Evolutionary conservation across 2,888 invertebrate species (phyloP).

Genomic region (Sicus ferrugineus): DNA sequence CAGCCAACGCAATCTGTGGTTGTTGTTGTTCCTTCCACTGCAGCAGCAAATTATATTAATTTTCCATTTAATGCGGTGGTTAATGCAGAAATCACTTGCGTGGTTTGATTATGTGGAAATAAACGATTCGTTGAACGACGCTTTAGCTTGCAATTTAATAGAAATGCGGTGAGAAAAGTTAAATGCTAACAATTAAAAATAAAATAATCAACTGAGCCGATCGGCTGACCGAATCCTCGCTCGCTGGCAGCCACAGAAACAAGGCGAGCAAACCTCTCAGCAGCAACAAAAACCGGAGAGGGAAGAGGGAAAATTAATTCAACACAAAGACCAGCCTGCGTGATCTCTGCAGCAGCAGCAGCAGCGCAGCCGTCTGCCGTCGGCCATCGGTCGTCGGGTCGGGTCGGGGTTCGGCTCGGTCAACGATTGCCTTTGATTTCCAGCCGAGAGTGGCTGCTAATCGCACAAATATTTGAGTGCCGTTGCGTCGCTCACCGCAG

Average conservation of each 20-base stretch:
- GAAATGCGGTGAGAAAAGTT: not conserved
- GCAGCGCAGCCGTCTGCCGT: not conserved
- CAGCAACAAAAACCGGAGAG: not conserved
- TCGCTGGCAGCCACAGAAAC: not conserved
- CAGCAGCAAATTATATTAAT: not conserved
- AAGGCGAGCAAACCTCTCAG: not conserved
- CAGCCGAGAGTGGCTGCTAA: conserved; percentile 56
- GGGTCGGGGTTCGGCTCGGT: conserved; percentile 9
- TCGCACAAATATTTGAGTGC: conserved; percentile 61
- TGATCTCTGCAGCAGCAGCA: conserved; percentile 1
- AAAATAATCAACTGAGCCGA: not conserved
- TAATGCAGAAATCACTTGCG: not conserved
- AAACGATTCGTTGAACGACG: no score
- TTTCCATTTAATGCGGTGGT: not conserved
- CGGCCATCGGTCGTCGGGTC: not conserved
- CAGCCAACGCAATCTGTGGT: not conserved
- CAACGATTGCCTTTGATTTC: conserved; percentile 34
- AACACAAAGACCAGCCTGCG: not conserved
- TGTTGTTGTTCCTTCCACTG: not conserved
- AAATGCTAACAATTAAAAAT: not conserved
- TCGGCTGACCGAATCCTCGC: not conserved
- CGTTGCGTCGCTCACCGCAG: conserved; percentile 40
- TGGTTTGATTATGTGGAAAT: no score
- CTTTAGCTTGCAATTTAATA: not conserved
- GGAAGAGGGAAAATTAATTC: not conserved